Evolutionary conservation across 2,113 vertebrate species (phyloP).

Genomic region (Bufo bufo): DNA sequence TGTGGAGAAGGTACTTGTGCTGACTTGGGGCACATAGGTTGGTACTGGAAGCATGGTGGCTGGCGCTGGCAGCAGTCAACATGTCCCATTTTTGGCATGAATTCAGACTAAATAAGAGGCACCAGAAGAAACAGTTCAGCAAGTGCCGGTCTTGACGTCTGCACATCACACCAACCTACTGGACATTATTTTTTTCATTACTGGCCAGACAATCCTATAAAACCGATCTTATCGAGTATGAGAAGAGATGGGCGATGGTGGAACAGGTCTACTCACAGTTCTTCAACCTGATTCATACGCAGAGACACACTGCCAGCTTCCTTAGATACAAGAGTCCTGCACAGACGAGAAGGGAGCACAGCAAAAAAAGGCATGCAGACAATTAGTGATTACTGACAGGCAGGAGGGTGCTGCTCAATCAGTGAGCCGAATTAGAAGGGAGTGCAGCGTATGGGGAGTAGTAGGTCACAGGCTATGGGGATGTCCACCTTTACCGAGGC

Average conservation of each 20-base stretch:
- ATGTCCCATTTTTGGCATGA: no score
- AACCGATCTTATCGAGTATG: neutral
- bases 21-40: no score
- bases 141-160: no score
- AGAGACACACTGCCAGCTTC: slow-evolving; percentile 98
- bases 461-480: slow-evolving; percentile 1
- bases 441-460: slow-evolving; percentile 52
- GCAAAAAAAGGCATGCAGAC: slow-evolving; percentile 73
- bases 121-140: no score
- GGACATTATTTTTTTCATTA: no score
- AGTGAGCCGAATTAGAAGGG: slow-evolving; percentile 58
- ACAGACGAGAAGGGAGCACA: slow-evolving; percentile 73
- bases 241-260: slow-evolving; percentile 41
- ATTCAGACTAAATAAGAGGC: no score
- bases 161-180: no score
- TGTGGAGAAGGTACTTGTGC: no score
- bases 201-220: no score
- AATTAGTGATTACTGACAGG: slow-evolving; percentile 77
- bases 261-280: slow-evolving; percentile 95
- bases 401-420: slow-evolving; percentile 67
- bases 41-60: no score
- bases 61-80: no score
- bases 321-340: slow-evolving; percentile 93
- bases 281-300: slow-evolving; percentile 99
- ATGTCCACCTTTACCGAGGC: neutral